Base-by-base conservation (phyloP, 2,113 vertebrate genomes). In the Tragelaphus scriptus region DNA sequence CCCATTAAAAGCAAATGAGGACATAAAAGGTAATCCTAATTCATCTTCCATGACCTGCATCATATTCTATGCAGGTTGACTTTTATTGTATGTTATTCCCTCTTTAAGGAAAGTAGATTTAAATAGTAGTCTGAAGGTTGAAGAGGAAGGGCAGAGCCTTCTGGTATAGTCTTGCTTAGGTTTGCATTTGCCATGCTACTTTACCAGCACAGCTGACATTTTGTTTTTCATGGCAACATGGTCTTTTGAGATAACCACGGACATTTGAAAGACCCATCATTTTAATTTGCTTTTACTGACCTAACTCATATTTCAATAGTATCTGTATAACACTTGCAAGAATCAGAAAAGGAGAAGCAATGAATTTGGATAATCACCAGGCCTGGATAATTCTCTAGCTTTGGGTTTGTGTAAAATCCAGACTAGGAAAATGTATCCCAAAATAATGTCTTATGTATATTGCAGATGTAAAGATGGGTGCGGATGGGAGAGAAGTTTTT, bases 1-100 rank as follows among this genome's bases (percentile, higher is more conserved):
- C 17, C 63, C 32, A 94, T 92, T 95, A 82, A 92, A 65, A 95
- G 80, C 92, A 97, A 96, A 79, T 92, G 53, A 92, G 56, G 84
- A 94, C 89, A 80, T 90, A 58, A 61, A 88, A 81, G n/a, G 40
- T 68, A 28, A 94, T 85, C 32, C n/a, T 95, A 80, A 90, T 85
- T 95, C 91, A n/a, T 90, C 65, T 97, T 68, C 77, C 28, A 19
- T 58, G 80, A 88, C 81, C n/a, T 63, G 12, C 7, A 32, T 47
- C 75, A 56, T 81, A 47, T 36, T 87, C 49, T 49, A 17, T 81
- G 26, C 13, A 58, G 2, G 77, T 95, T 81, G 92, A 14, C 82
- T 65, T 88, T 89, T 63, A 84, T 49, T 84, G 6, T 47, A 2
- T 91, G 53, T 21, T 6, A 19, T 89, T 95, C 21, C n/a, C 6